A percentile compares a stretch with the other conserved stretches of the same genome.
Evolutionary conservation across 1,140 invertebrate species (phyloP).

Genomic region (Drosophila repletoides): DNA sequence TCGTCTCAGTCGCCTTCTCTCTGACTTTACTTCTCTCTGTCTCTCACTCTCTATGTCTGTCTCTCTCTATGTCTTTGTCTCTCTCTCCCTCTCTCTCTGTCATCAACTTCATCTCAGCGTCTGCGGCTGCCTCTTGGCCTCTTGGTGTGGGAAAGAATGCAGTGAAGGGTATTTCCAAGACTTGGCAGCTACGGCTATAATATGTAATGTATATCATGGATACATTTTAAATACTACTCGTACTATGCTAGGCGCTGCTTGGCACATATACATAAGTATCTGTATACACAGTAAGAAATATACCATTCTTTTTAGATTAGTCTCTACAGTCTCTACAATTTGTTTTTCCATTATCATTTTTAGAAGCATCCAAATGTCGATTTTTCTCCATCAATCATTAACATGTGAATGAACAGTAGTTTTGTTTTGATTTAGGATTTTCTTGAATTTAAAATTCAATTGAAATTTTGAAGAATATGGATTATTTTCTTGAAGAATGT

Average conservation of each 20-base stretch:
- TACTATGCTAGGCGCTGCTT: constrained; percentile 58
- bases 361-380: no score
- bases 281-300: constrained; percentile 44
- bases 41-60: not conserved
- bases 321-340: no score
- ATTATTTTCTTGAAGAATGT: no score
- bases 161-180: constrained; percentile 78
- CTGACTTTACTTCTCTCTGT: not conserved
- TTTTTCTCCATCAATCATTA: no score
- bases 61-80: not conserved
- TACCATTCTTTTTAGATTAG: no score
- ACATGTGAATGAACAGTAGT: no score
- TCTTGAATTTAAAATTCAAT: no score
- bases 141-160: constrained; percentile 73
- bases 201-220: constrained; percentile 77
- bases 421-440: no score
- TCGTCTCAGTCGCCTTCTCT: constrained; percentile 8
- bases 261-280: constrained; percentile 33
- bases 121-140: not conserved
- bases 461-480: no score
- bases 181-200: constrained; percentile 70
- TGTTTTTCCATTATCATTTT: no score
- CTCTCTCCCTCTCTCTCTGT: constrained; percentile 14
- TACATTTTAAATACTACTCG: constrained; percentile 76
- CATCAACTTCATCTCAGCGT: constrained; percentile 2